These are phyloP conservation scores for Eclectus roratus DNA, from an alignment of 2,113 vertebrate species.

Conservation along the genomic window DNA sequence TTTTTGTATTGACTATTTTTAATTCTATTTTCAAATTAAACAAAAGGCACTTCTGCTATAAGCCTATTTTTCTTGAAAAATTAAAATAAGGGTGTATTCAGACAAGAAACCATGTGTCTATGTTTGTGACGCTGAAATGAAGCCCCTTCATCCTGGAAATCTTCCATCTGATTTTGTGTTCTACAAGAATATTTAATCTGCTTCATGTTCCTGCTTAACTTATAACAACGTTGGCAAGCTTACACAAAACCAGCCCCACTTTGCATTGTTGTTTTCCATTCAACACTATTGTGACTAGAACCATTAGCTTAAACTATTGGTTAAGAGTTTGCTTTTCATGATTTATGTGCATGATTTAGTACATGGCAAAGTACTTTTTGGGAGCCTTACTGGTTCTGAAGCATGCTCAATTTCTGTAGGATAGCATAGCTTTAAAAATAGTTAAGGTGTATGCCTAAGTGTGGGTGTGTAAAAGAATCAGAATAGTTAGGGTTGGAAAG, in stretches of 20 bases:
- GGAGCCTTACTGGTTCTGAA: neutral
- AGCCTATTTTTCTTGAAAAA: neutral
- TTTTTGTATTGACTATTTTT: neutral
- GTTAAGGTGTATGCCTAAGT: neutral
- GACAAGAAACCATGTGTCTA: rapidly evolving
- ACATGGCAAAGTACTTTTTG: neutral
- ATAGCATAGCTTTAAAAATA: neutral
- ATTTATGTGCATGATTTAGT: neutral
- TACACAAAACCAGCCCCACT: neutral
- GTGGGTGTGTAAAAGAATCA: neutral
- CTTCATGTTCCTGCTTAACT: neutral
- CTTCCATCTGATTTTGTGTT: neutral
- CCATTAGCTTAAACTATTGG: neutral
- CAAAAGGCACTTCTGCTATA: neutral
- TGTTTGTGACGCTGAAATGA: neutral
- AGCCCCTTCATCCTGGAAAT: neutral
- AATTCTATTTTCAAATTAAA: neutral
- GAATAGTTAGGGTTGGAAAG: too few relatives aligned
- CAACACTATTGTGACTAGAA: neutral
- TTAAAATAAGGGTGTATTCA: neutral
- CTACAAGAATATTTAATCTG: neutral
- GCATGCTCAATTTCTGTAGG: neutral
- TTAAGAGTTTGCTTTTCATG: neutral
- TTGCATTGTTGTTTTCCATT: neutral
- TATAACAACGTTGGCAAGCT: neutral